Base-by-base conservation (phyloP, 2,797 vertebrate species). In the Myotis findleyi region DNA sequence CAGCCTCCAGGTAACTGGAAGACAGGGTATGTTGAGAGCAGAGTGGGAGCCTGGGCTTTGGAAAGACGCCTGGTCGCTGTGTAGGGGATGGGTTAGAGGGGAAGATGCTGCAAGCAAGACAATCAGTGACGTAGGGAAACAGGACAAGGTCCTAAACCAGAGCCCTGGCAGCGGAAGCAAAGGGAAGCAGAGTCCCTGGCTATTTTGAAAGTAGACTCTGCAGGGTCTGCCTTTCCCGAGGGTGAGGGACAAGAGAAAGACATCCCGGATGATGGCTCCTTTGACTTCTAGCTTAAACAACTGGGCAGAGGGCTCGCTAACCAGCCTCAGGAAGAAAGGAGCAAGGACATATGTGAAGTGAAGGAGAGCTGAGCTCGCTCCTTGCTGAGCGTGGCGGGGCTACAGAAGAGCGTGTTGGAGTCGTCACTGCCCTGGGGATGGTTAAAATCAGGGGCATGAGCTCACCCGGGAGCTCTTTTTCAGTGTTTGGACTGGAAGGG, bases 21-120 rank as follows among this genome's bases (percentile, higher is more conserved):
- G 51, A 59, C 17, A 25, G 72, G 30, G 27, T 41, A 18, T 7
- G 47, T 23, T 62, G 11, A 81, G 75, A 53, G 57, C 41, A 69
- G 59, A 18, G 5, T 36, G 87, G 85, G 0, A 91, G 62, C 20
- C 4, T 2, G 5, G 55, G 36, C 18, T 87, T 84, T 72, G 53
- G 68, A 93, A 81, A 87, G 72, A 51, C 8, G 53, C 20, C 38
- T 64, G 83, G 27, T 4, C 38, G 57, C 38, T 18, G 27, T 38
- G 27, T 10, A 6, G 27, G 13, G 3, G 51, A 13, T 36, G 17
- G 68, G 83, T 77, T 71, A 79, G 38, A 80, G 75, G 75, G 41
- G 47, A 57, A 57, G 30, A 51, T 17, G n/a, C n/a, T 72, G 88
- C 33, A 69, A 89, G 25, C 23, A 94, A 91, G 33, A 66, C 57